Percentiles rank a stretch among this genome's conserved stretches.
These are phyloP conservation scores for Ophiodon elongatus DNA, from an alignment of 2,113 vertebrate genomes.

Conservation along the genomic window DNA sequence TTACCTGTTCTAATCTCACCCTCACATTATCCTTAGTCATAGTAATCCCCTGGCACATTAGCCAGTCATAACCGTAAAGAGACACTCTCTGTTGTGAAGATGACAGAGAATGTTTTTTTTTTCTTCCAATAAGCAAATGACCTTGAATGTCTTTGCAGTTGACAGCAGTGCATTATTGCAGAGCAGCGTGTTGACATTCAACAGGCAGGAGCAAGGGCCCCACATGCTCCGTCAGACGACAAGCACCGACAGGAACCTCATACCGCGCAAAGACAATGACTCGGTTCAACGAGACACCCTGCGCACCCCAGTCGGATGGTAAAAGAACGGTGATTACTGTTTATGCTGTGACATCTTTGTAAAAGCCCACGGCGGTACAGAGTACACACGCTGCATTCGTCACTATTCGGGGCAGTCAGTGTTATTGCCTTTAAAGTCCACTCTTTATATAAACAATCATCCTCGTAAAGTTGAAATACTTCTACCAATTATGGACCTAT, in stretches of 20 bases:
- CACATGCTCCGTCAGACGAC: conserved; percentile 80
- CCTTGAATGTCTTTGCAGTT: conserved; percentile 75
- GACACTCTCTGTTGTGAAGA: conserved; percentile 32
- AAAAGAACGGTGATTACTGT: conserved; percentile 34
- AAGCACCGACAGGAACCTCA: conserved; percentile 81
- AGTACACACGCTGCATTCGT: conserved; percentile 20
- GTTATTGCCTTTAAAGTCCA: conserved; percentile 34
- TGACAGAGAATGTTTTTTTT: conserved; percentile 31
- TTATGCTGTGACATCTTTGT: conserved; percentile 30
- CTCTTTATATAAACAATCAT: conserved; percentile 43
- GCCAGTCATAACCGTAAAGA: conserved; percentile 10
- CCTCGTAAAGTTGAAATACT: conserved; percentile 54
- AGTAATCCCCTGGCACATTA: conserved; percentile 48
- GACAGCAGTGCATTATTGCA: conserved; percentile 75
- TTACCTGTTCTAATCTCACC: conserved; percentile 37
- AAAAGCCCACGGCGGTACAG: conserved; percentile 3
- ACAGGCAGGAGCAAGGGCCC: conserved; percentile 81
- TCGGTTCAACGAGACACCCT: conserved; percentile 35
- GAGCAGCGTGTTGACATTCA: conserved; percentile 83
- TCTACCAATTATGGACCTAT: conserved; percentile 50
- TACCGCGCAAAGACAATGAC: conserved; percentile 64
- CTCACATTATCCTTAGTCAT: conserved; percentile 20
- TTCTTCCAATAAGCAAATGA: conserved; percentile 63
- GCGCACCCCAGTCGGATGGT: neutral
- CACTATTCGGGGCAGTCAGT: conserved; percentile 15